Evolutionary conservation across 1,140 invertebrate genomes (phyloP).

Genomic region (Bacillus rossius): DNA sequence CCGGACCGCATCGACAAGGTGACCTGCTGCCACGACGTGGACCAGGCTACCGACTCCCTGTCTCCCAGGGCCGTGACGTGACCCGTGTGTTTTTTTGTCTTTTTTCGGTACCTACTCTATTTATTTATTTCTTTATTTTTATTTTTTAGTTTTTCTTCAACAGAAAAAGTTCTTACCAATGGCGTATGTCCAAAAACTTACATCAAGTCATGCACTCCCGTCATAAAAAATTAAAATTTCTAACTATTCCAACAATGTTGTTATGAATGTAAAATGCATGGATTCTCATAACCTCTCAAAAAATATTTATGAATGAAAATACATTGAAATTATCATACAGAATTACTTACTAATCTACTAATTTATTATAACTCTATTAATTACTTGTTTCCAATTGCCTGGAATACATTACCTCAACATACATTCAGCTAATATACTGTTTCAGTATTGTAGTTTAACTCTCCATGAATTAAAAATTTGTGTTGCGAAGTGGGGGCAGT

Average conservation of each 20-base stretch:
- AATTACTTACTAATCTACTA: background rate
- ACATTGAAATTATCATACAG: too few species aligned
- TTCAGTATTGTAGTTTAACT: too few species aligned
- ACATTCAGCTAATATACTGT: too few species aligned
- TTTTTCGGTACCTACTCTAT: background rate
- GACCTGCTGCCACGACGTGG: slow-evolving; percentile 8
- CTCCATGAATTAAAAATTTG: too few species aligned
- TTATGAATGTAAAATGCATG: too few species aligned
- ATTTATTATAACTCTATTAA: background rate
- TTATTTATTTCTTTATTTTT: background rate
- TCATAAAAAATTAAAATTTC: background rate
- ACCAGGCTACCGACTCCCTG: background rate
- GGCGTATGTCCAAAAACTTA: too few species aligned
- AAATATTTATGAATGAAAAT: too few species aligned
- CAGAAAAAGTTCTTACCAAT: too few species aligned
- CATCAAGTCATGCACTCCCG: too few species aligned
- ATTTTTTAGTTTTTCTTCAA: too few species aligned
- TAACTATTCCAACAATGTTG: background rate
- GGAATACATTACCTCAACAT: background rate
- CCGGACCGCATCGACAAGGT: slow-evolving; percentile 87
- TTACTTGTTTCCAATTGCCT: background rate
- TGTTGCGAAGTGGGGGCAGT: too few species aligned
- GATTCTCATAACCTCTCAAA: too few species aligned
- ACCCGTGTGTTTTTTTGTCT: background rate
- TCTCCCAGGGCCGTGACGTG: background rate